Conservation (phyloP, 1,140 invertebrate species). For the Leptinotarsa lineolata region DNA sequence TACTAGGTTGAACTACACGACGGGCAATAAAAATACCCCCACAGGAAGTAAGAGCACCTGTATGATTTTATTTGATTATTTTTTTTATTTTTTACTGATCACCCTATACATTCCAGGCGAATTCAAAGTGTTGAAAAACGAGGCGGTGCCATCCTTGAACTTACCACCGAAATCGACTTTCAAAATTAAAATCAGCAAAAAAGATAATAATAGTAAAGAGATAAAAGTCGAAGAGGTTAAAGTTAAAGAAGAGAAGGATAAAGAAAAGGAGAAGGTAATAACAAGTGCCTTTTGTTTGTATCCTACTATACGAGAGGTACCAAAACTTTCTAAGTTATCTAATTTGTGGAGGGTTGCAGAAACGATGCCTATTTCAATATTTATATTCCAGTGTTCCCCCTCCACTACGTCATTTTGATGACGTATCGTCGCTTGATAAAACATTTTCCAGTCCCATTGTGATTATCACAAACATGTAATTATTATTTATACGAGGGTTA, state of each 20-base stretch:
- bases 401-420: constrained; percentile 17
- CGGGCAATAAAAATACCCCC: constrained; percentile 13
- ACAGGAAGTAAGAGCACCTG: constrained; percentile 17
- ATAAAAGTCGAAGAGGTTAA: constrained; percentile 25
- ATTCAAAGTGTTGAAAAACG: constrained; percentile 21
- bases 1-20: constrained; percentile 18
- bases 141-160: constrained; percentile 16
- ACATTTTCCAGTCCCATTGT: background rate
- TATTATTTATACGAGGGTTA: background rate
- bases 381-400: background rate
- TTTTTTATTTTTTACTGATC: constrained; percentile 12
- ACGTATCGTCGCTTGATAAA: background rate
- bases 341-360: background rate
- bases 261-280: constrained; percentile 16
- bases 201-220: constrained; percentile 20
- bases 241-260: constrained; percentile 17
- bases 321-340: background rate
- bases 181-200: constrained; percentile 26
- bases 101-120: constrained; percentile 26
- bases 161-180: constrained; percentile 24
- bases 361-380: too few species aligned
- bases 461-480: background rate
- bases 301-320: background rate
- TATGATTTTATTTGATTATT: background rate
- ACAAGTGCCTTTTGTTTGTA: background rate